A percentile compares a stretch with the other conserved stretches of the same genome.
phyloP scores from a whole-genome alignment of 2,888 invertebrate species.

The Cephus nigrinus region DNA sequence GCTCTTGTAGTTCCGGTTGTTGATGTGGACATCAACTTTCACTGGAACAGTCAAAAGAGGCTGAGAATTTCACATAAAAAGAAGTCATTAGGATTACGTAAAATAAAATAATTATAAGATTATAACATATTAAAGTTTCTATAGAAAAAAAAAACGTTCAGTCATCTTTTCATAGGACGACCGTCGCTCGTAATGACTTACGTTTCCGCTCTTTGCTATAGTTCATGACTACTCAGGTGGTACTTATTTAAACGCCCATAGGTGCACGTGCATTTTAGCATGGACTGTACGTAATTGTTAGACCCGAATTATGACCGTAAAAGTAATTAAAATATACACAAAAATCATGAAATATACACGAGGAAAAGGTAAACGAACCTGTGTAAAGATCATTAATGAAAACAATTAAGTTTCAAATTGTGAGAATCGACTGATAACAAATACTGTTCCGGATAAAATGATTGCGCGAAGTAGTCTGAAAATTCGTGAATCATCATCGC shows the following conservation, averaged over 20 bases:
- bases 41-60: constrained; percentile 68
- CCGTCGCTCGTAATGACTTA: not conserved
- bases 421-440: not conserved
- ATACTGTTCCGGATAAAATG: not conserved
- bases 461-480: not conserved
- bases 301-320: not conserved
- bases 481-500: not conserved
- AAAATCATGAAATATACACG: not conserved
- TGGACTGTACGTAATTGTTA: not conserved
- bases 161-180: not conserved
- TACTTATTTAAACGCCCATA: not conserved
- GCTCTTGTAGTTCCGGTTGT: constrained; percentile 52
- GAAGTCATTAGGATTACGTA: not conserved
- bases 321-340: not conserved
- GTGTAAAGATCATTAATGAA: not conserved
- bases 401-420: not conserved
- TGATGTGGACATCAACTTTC: constrained; percentile 84
- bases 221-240: not conserved
- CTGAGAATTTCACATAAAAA: not conserved
- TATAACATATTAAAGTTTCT: not conserved
- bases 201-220: not conserved
- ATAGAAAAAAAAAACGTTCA: not conserved
- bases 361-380: not conserved
- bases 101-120: not conserved
- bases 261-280: not conserved